Conservation (phyloP, 2,888 invertebrate species). For the Melanostoma scalare region DNA sequence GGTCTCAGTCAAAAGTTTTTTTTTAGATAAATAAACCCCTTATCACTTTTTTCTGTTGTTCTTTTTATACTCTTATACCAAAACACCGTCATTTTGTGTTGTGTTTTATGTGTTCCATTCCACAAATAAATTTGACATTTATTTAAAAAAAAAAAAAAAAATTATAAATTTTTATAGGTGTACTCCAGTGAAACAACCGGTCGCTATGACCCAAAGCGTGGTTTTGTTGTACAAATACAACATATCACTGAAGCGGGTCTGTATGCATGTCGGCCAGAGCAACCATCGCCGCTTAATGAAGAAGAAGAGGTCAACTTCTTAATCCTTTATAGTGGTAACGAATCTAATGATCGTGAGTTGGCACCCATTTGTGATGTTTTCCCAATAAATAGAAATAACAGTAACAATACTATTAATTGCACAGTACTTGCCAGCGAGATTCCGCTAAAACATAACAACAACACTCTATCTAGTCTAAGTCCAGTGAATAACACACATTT, state of each 20-base stretch:
- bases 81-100: slow-evolving; percentile 9
- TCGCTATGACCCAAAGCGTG: slow-evolving; percentile 79
- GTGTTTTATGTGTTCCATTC: slow-evolving; percentile 16
- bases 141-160: slow-evolving; percentile 11
- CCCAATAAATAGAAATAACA: slow-evolving; percentile 74
- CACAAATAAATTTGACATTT: slow-evolving; percentile 16
- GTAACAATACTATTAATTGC: slow-evolving; percentile 72
- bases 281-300: slow-evolving; percentile 77
- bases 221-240: slow-evolving; percentile 79
- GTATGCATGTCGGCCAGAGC: slow-evolving; percentile 79
- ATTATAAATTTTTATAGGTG: slow-evolving; percentile 74
- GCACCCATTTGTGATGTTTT: slow-evolving; percentile 81
- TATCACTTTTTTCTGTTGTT: background rate
- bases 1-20: no score
- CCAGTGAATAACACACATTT: slow-evolving; percentile 69
- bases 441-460: slow-evolving; percentile 67
- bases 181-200: slow-evolving; percentile 77
- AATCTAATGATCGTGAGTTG: slow-evolving; percentile 80
- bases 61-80: background rate
- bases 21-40: no score
- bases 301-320: slow-evolving; percentile 76
- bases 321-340: slow-evolving; percentile 79
- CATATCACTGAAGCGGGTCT: slow-evolving; percentile 79
- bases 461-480: slow-evolving; percentile 70
- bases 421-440: slow-evolving; percentile 71